Conservation (phyloP, 2,113 vertebrate species). For the Xyliphius kryptos region DNA sequence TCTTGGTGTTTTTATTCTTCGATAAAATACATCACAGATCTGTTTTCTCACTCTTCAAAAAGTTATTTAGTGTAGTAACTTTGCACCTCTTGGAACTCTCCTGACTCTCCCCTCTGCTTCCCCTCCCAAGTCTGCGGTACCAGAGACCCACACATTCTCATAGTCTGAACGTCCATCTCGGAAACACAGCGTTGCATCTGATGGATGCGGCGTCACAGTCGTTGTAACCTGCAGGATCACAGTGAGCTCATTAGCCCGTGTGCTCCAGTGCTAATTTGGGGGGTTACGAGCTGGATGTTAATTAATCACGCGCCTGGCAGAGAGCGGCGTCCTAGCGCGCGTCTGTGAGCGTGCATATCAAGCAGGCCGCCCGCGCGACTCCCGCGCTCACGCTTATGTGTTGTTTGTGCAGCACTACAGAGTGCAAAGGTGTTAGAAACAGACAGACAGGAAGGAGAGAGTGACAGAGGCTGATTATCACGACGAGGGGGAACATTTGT, state of each 20-base stretch:
- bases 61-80: too few species aligned
- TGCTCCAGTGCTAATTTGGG: constrained; percentile 81
- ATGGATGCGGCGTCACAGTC: constrained; percentile 49
- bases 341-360: constrained; percentile 80
- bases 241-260: constrained; percentile 85
- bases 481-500: constrained; percentile 17
- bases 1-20: too few species aligned
- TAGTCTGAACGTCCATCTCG: constrained; percentile 25
- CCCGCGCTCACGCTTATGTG: constrained; percentile 59
- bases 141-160: too few species aligned
- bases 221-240: constrained; percentile 75
- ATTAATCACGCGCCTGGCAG: constrained; percentile 91
- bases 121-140: too few species aligned
- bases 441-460: constrained; percentile 27
- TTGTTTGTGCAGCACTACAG: constrained; percentile 58
- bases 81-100: too few species aligned
- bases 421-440: constrained; percentile 51
- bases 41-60: too few species aligned
- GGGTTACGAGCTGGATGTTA: constrained; percentile 85
- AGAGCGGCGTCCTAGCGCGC: constrained; percentile 80
- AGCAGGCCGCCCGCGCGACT: constrained; percentile 63
- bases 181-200: constrained; percentile 48
- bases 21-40: too few species aligned
- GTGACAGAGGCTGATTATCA: constrained; percentile 42
- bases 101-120: too few species aligned